Percentiles rank a stretch among this genome's conserved stretches.
These are phyloP conservation scores for Callyntrura sp. DNA, from an alignment of 2,888 invertebrate genomes.

Conservation along the genomic window DNA sequence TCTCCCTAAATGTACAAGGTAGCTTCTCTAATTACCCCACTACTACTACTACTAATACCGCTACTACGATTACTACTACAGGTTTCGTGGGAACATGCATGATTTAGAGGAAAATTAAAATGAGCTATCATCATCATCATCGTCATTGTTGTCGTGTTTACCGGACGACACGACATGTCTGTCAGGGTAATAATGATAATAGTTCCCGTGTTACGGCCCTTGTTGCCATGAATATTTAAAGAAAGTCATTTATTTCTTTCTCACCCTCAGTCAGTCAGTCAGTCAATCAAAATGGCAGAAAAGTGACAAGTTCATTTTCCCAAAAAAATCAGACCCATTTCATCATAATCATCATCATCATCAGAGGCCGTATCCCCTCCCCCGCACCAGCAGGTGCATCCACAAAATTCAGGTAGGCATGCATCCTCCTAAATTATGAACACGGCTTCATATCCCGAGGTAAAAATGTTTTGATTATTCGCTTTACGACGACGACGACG, in stretches of 20 bases:
- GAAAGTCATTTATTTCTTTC: slow-evolving; percentile 39
- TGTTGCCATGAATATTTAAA: background rate
- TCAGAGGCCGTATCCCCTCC: too few species aligned
- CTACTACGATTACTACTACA: too few species aligned
- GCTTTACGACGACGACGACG: background rate
- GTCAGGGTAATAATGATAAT: too few species aligned
- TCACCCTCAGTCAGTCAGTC: slow-evolving; percentile 32
- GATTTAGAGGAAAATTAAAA: too few species aligned
- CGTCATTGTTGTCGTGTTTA: background rate
- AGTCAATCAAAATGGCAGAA: slow-evolving; percentile 2
- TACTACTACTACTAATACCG: too few species aligned
- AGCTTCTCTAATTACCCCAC: too few species aligned
- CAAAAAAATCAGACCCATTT: background rate
- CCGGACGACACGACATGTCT: too few species aligned
- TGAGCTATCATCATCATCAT: background rate
- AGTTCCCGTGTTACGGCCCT: background rate
- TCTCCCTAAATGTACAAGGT: too few species aligned
- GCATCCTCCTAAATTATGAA: background rate
- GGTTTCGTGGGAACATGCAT: too few species aligned
- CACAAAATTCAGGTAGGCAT: background rate
- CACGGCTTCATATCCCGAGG: background rate
- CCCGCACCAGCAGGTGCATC: too few species aligned
- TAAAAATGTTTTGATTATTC: too few species aligned
- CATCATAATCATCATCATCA: too few species aligned
- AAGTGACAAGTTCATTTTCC: slow-evolving; percentile 53